Evolutionary conservation across 2,888 invertebrate genomes (phyloP).

Genomic region (Drepanosiphum platanoidis): DNA sequence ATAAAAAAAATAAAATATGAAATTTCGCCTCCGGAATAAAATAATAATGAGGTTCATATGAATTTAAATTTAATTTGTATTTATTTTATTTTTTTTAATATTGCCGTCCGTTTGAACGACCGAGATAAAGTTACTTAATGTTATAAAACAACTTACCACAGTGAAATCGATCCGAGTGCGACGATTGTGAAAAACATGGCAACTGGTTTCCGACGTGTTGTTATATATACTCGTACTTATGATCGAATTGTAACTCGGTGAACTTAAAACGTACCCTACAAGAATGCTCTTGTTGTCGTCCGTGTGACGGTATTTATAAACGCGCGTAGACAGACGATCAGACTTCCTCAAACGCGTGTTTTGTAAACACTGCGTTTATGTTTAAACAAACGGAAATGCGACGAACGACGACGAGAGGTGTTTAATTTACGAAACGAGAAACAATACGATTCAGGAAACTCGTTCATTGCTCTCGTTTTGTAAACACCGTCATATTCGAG

Average conservation of each 20-base stretch:
- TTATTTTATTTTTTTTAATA: neutral
- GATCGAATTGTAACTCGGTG: neutral
- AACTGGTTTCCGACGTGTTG: neutral
- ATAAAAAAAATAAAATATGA: too few relatives aligned
- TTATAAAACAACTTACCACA: conserved; percentile 35
- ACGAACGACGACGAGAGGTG: neutral
- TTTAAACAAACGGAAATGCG: conserved; percentile 15
- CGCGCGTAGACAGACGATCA: neutral
- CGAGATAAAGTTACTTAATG: neutral
- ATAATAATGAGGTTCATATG: too few relatives aligned
- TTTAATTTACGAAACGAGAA: conserved; percentile 29
- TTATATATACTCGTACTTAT: neutral
- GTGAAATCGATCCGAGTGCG: conserved; percentile 1
- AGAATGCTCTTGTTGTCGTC: conserved; percentile 28
- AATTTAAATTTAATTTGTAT: neutral
- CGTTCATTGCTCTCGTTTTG: neutral
- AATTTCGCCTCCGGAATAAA: too few relatives aligned
- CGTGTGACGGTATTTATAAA: conserved; percentile 32
- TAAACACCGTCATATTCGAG: conserved; percentile 27
- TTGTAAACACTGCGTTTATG: conserved; percentile 37
- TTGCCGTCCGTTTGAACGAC: neutral
- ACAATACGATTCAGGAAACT: conserved; percentile 44
- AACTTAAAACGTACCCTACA: neutral
- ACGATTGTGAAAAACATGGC: neutral
- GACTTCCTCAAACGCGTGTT: conserved; percentile 53